Evolutionary conservation across 37 sponge, comb jelly and placozoan species (phyloP).

Genomic region (Crambe crambe): DNA sequence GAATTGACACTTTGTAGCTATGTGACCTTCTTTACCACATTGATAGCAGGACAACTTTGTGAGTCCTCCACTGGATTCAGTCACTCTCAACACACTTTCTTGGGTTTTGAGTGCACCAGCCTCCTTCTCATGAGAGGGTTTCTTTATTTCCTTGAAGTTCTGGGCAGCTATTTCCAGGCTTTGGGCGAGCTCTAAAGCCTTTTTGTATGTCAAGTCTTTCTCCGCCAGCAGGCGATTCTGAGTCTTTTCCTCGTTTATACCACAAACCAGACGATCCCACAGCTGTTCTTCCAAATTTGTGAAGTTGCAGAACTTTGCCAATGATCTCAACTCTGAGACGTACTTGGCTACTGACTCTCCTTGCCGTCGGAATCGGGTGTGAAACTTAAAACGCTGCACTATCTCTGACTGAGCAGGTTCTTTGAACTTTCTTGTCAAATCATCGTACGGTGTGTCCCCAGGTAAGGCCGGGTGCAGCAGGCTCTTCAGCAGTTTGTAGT

Average conservation of each 20-base stretch:
- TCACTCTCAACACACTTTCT: no score
- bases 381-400: no score
- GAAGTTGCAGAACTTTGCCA: constrained; percentile 19
- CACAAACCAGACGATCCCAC: constrained; percentile 41
- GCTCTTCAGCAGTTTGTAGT: constrained; percentile 12
- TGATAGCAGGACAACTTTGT: constrained; percentile 3
- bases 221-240: constrained; percentile 17
- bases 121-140: neutral
- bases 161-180: constrained; percentile 19
- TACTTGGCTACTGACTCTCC: constrained; percentile 33
- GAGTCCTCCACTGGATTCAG: no score
- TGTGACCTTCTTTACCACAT: constrained; percentile 29
- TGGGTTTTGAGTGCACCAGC: neutral
- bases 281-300: constrained; percentile 30
- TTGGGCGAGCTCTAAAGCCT: constrained; percentile 23
- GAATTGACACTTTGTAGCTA: constrained; percentile 22
- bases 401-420: constrained; percentile 21
- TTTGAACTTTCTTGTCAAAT: neutral
- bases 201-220: neutral
- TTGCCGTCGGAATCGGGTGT: constrained; percentile 10
- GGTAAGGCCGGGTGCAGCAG: constrained; percentile 21
- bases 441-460: constrained; percentile 15
- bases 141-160: constrained; percentile 17
- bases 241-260: constrained; percentile 10
- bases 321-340: constrained; percentile 11